Conservation (phyloP, 2,888 invertebrate species). For the Dioctria linearis region DNA sequence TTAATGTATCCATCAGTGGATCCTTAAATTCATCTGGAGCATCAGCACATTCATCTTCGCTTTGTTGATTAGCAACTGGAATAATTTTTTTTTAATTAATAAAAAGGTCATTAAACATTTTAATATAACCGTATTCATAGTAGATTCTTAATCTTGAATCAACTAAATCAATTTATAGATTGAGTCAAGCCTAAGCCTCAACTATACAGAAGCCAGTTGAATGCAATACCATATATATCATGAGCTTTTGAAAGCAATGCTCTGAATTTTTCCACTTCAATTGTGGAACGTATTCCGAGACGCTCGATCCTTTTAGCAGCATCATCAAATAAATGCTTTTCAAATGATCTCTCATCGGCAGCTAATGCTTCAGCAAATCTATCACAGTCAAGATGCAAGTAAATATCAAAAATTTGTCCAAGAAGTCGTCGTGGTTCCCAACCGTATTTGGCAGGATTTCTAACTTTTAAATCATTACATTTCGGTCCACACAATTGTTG, state of each 20-base stretch:
- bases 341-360: slow-evolving; percentile 97
- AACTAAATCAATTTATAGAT: no score
- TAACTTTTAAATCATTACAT: slow-evolving; percentile 94
- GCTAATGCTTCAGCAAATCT: slow-evolving; percentile 93
- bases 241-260: slow-evolving; percentile 83
- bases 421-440: slow-evolving; percentile 96
- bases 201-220: background rate
- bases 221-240: slow-evolving; percentile 76
- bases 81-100: background rate
- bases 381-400: slow-evolving; percentile 94
- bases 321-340: slow-evolving; percentile 92
- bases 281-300: slow-evolving; percentile 85
- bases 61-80: slow-evolving; percentile 83
- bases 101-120: no score
- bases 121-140: no score
- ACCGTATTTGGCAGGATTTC: slow-evolving; percentile 94
- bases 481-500: slow-evolving; percentile 97
- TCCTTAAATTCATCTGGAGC: slow-evolving; percentile 97
- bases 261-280: slow-evolving; percentile 89
- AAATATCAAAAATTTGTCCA: slow-evolving; percentile 95
- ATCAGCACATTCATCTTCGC: slow-evolving; percentile 94
- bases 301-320: slow-evolving; percentile 88
- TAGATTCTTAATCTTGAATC: no score
- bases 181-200: no score
- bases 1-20: slow-evolving; percentile 97